Conservation (phyloP, 1,140 invertebrate genomes). For the Anadara kagoshimensis region DNA sequence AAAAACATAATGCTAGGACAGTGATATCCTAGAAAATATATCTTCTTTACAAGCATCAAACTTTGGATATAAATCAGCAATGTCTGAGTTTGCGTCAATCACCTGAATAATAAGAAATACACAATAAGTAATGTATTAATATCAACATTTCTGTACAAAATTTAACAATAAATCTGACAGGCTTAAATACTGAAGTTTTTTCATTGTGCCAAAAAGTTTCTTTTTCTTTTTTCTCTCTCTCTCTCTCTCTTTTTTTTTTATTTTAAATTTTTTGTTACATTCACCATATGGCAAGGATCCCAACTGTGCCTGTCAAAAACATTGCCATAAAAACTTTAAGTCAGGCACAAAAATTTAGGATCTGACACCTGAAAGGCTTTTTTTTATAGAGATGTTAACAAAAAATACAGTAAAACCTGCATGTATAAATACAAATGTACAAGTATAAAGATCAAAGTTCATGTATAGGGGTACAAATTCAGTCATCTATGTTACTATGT, state of each 20-base stretch:
- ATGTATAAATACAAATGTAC: too few species aligned
- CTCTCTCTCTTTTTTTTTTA: neutral
- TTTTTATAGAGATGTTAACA: too few species aligned
- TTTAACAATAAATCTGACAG: neutral
- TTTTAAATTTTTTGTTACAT: too few species aligned
- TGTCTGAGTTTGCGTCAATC: slow-evolving; percentile 41
- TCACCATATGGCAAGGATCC: too few species aligned
- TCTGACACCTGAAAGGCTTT: too few species aligned
- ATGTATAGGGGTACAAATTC: too few species aligned
- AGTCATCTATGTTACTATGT: too few species aligned
- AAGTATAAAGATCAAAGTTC: too few species aligned
- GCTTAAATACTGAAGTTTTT: neutral
- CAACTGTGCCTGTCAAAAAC: too few species aligned
- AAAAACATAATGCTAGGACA: neutral
- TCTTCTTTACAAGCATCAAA: slow-evolving; percentile 27
- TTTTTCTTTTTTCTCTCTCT: neutral
- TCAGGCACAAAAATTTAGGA: too few species aligned
- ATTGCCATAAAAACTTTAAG: too few species aligned
- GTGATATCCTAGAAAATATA: slow-evolving; percentile 17
- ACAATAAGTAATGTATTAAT: neutral
- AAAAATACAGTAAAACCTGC: too few species aligned
- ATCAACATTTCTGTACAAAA: neutral
- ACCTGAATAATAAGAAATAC: slow-evolving; percentile 26
- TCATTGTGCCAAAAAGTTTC: neutral
- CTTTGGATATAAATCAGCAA: slow-evolving; percentile 25